A percentile compares a stretch with the other conserved stretches of the same genome.
Conservation (phyloP, 1,140 invertebrate species). For the Heliconius congener region DNA sequence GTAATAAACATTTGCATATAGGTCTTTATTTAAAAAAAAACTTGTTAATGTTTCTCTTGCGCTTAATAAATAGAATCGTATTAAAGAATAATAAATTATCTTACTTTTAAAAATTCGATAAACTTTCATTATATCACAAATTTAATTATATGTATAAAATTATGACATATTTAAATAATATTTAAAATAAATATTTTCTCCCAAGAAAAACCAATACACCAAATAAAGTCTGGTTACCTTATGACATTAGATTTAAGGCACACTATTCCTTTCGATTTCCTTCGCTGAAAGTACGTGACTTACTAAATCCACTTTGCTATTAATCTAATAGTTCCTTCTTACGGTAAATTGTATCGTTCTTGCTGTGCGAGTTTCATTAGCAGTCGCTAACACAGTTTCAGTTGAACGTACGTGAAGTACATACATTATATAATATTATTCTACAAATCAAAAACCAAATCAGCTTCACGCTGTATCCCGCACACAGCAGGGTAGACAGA, state of each 20-base stretch:
- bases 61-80: too few species aligned
- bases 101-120: too few species aligned
- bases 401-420: constrained; percentile 17
- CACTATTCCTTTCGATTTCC: constrained; percentile 57
- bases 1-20: too few species aligned
- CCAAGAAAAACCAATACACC: constrained; percentile 21
- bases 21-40: too few species aligned
- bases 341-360: constrained; percentile 50
- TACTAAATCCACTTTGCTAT: constrained; percentile 65
- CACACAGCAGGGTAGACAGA: too few species aligned
- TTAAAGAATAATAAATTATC: too few species aligned
- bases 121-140: too few species aligned
- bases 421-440: not conserved
- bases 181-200: constrained; percentile 22
- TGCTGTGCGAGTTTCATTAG: constrained; percentile 28
- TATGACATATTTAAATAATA: not conserved
- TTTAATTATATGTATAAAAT: too few species aligned
- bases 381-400: constrained; percentile 5
- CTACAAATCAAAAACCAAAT: too few species aligned
- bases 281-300: constrained; percentile 66
- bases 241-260: constrained; percentile 56
- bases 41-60: too few species aligned
- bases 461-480: too few species aligned
- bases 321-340: constrained; percentile 64
- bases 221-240: constrained; percentile 19